Evolutionary conservation across 2,113 vertebrate genomes (phyloP), one percentile per base, ranked within the genome.

Genomic region (Aptenodytes patagonicus): DNA sequence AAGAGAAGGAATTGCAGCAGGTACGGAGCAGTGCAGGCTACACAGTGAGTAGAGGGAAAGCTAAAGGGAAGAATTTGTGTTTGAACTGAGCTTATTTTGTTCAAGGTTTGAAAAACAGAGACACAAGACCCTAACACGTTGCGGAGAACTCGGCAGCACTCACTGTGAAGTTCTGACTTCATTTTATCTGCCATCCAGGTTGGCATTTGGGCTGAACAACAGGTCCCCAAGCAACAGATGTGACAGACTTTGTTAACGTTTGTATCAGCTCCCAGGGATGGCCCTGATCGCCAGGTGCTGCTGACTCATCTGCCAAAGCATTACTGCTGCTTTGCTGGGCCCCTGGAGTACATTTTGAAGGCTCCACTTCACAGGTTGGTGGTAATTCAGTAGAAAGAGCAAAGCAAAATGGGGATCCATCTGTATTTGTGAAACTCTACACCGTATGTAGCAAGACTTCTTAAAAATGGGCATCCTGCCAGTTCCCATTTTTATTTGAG

Each of bases 31-130:
- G n/a, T 3, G 2, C 13, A 62, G 24, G 17, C 44, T 65, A 10
- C n/a, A 32, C 29, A 12, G 20, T 0, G 0, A 38, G 4, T 0
- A 46, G 8, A 2, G 18, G 11, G 11, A 62, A 70, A 60, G 34
- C 42, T 73, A 66, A 58, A 62, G 24, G 28, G 38, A 75, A 77
- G 31, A 36, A 38, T 24, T 13, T 42, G 17, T 22, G 22, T 42
- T 71, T 64, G 31, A 81, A 47, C 18, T 10, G 25, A 88, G n/a
- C 26, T 76, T 32, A 20, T 29, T 75, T 61, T 29, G 15, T 11
- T 31, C 25, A 34, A 54, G 29, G 18, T 78, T 49, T 88, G 42
- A 69, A 38, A 75, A n/a, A 28, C 8, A 66, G 47, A 75, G 29
- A 47, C 15, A 24, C 19, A 19, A 61, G 20, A 34, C 18, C 34